Base-by-base conservation (phyloP, 2,113 vertebrate species). In the Oenanthe melanoleuca region DNA sequence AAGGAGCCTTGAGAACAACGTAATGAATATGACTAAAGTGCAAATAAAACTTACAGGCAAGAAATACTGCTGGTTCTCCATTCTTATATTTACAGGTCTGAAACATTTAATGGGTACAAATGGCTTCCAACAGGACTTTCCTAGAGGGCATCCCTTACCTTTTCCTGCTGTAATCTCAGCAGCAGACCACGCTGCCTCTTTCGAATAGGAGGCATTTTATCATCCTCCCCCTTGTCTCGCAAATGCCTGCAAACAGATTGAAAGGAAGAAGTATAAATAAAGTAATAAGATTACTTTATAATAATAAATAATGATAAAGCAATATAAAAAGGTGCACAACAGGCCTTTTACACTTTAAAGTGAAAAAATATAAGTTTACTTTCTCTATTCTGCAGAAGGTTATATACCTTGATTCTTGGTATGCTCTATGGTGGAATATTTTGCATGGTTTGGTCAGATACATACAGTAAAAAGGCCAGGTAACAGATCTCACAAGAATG, bases 221-320 rank as follows among this genome's bases (percentile, higher is more conserved):
- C 99, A 97, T 99, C 99, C 88, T 99, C 99, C 81, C 99, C 99
- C 95, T 99, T 99, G 97, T 99, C 99, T 97, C 99, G 97, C n/a
- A 99, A 97, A 91, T 97, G 98, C 80, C 98, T 99, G 90, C 14
- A 95, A 96, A 78, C 0, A 89, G 45, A 70, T 82, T 47, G 55
- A 29, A 78, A 89, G 25, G 44, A 80, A 73, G 4, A 53, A 9
- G 25, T 14, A 60, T 14, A 23, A n/a, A 56, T 57, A 69, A 81
- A 69, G 23, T 25, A 16, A 2, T 13, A 67, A 49, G 5, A 71
- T 52, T 38, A 57, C 9, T 33, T 75, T 28, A 42, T 11, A 49
- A 61, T 53, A 60, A 56, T 31, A 56, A 82, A 11, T 52, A 65
- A 28, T 17, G 25, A 38, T 25, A 61, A 85, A 73, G 21, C 18